These are phyloP conservation scores for Sarcoramphus papa DNA, from an alignment of 2,797 vertebrate species.

Conservation along the genomic window DNA sequence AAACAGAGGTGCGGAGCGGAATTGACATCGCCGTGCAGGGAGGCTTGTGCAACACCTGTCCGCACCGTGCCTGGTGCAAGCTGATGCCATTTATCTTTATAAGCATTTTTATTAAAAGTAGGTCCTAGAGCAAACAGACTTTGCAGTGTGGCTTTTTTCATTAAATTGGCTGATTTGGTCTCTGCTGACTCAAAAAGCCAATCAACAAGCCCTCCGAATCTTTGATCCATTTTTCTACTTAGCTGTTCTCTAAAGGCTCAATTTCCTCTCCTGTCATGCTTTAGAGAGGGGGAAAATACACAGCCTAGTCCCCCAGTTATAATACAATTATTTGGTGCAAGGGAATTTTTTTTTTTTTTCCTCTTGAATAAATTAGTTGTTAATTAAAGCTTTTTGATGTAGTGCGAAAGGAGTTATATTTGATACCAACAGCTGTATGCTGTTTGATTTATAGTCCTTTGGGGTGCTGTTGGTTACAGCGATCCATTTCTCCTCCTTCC, in stretches of 20 bases:
- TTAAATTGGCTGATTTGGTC: background rate
- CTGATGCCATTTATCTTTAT: background rate
- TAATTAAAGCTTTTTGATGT: constrained; percentile 73
- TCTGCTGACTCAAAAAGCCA: constrained; percentile 17
- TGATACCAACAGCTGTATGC: constrained; percentile 55
- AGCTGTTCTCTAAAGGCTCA: constrained; percentile 46
- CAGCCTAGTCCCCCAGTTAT: constrained; percentile 42
- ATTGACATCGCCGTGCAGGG: rapidly evolving
- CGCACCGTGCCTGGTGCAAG: rapidly evolving
- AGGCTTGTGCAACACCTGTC: background rate
- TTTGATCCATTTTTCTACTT: constrained; percentile 64
- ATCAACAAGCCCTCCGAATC: constrained; percentile 12
- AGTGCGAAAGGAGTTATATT: constrained; percentile 23
- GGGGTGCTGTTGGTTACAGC: constrained; percentile 32
- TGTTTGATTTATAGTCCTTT: constrained; percentile 64
- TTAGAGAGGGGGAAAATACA: background rate
- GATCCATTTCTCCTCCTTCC: background rate
- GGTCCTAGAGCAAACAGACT: background rate
- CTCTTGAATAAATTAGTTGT: constrained; percentile 67
- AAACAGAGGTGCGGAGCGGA: background rate
- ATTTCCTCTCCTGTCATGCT: constrained; percentile 50
- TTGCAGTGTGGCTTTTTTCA: background rate
- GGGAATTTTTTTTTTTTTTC: constrained; percentile 27
- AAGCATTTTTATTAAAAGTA: background rate
- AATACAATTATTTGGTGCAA: constrained; percentile 48